Conservation (phyloP, 2,113 vertebrate genomes). For the Suricata suricatta region DNA sequence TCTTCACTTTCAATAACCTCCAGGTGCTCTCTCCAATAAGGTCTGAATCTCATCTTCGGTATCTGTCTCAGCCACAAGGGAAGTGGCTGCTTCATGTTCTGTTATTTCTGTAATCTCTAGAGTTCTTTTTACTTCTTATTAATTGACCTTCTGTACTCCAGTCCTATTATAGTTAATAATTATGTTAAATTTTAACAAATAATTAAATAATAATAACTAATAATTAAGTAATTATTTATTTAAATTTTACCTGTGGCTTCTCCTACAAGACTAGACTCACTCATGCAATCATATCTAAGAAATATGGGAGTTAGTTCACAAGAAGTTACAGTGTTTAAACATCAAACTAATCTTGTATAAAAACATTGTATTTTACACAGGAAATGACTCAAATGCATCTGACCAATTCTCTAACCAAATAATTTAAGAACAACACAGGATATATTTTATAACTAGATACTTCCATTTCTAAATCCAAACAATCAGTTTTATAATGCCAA, state of each 20-base stretch:
- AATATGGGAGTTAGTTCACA: background rate
- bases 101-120: background rate
- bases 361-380: background rate
- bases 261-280: background rate
- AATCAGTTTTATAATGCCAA: background rate
- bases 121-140: background rate
- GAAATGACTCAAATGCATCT: conserved; percentile 57
- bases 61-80: background rate
- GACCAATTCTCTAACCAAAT: conserved; percentile 36
- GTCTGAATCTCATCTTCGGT: background rate
- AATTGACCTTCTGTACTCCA: background rate
- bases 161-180: background rate
- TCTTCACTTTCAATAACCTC: background rate
- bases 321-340: conserved; percentile 40
- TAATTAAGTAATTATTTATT: background rate
- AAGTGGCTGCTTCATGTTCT: background rate
- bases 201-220: too few relatives aligned
- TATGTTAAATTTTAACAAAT: background rate
- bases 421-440: conserved; percentile 2
- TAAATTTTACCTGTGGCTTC: background rate
- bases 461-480: conserved; percentile 16
- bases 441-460: background rate
- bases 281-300: background rate
- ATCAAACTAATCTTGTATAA: background rate
- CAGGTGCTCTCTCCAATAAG: background rate